Base-by-base conservation (phyloP, 2,113 vertebrate genomes). In the Suncus etruscus region DNA sequence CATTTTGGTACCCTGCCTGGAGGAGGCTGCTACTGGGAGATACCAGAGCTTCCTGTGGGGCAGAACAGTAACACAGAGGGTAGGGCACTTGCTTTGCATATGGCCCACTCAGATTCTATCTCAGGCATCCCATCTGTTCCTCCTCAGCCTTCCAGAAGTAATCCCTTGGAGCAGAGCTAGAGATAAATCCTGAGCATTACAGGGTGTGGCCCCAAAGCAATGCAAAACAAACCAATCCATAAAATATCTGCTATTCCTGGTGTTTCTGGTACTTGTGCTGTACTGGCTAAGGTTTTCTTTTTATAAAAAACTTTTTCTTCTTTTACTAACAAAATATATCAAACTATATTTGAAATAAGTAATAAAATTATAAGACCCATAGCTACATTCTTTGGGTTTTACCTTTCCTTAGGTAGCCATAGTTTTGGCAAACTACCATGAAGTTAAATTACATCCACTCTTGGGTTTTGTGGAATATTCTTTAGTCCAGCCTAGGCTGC, bases 331-430 rank as follows among this genome's bases (percentile, higher is more conserved):
- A 86, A 48, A 90, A 45, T 12, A 80, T 20, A 61, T 61, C 16
- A 61, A 61, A 22, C 22, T 20, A 61, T 20, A 61, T 18, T 61
- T 61, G 22, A 61, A 61, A 61, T 61, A 22, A 6, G 24, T 66
- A 81, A 58, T 65, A 27, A 85, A 70, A 11, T 63, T 51, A 11
- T 54, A 58, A 90, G 87, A 86, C 3, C 66, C 25, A 78, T 73
- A 74, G n/a, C 31, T 83, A 11, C 2, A 25, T 48, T 80, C 12
- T 92, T 92, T 69, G 76, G 50, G 32, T 39, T 90, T 86, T 81
- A 31, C 69, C 29, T 83, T 66, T 83, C 58, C 18, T 4, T 47
- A 0, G 29, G 8, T 61, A 50, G 24, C 31, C 85, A 65, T 58
- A 58, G 32, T 16, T 31, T 20, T 31, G 77, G 50, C 11, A 47